phyloP scores from a whole-genome alignment of 1,140 invertebrate genomes.

The Bombus picipes region DNA sequence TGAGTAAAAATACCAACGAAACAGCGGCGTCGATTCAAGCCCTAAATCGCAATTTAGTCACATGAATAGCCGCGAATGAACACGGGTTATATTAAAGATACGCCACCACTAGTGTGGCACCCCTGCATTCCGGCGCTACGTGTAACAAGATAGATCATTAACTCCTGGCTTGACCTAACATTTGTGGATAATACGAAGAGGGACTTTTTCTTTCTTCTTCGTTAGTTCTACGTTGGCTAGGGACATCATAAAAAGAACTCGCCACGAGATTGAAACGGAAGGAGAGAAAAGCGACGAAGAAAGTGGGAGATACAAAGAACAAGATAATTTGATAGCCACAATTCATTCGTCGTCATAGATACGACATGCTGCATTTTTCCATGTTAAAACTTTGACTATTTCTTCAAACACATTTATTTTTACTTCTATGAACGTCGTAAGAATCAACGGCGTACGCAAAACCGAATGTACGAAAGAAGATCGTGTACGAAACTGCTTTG shows the following conservation, averaged over 20 bases:
- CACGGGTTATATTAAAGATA: slow-evolving; percentile 43
- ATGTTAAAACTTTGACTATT: too few species aligned
- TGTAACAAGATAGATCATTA: slow-evolving; percentile 52
- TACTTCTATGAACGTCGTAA: too few species aligned
- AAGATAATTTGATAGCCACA: slow-evolving; percentile 37
- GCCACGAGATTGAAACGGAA: slow-evolving; percentile 4
- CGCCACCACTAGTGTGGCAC: neutral
- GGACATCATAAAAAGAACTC: neutral
- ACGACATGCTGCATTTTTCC: too few species aligned
- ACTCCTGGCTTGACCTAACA: slow-evolving; percentile 48
- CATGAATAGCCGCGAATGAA: slow-evolving; percentile 30
- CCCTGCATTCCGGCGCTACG: slow-evolving; percentile 16
- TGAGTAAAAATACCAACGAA: too few species aligned
- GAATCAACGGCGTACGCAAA: too few species aligned
- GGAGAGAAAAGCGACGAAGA: neutral
- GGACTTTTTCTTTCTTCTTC: too few species aligned
- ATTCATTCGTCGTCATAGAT: neutral
- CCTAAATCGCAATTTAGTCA: slow-evolving; percentile 54
- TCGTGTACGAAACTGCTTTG: too few species aligned
- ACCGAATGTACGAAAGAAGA: too few species aligned
- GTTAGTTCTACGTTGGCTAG: neutral
- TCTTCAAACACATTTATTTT: too few species aligned
- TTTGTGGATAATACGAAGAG: slow-evolving; percentile 6
- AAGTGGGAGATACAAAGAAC: neutral
- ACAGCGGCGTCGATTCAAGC: neutral